phyloP scores from a whole-genome alignment of 2,888 invertebrate genomes.

The Drosophila macrothrix region DNA sequence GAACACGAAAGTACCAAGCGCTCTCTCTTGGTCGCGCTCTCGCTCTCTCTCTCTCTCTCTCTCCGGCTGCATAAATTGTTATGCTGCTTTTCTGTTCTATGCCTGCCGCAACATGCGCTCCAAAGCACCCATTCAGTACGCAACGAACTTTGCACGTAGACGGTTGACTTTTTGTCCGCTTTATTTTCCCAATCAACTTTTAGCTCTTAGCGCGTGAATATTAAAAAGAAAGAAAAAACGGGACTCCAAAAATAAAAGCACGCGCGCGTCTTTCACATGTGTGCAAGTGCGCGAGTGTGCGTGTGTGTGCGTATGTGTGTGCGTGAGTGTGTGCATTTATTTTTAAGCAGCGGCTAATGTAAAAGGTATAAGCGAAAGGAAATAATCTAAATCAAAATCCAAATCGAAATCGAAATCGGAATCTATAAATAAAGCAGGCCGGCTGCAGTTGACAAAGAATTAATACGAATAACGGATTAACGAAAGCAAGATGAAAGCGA shows the following conservation, averaged over 20 bases:
- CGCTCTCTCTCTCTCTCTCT: slow-evolving; percentile 12
- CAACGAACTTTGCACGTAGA: slow-evolving; percentile 74
- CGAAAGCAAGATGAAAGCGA: slow-evolving; percentile 69
- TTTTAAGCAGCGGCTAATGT: slow-evolving; percentile 73
- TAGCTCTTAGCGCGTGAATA: slow-evolving; percentile 49
- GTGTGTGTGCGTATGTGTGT: slow-evolving; percentile 20
- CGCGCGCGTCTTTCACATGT: slow-evolving; percentile 55
- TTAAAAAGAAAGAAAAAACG: slow-evolving; percentile 29
- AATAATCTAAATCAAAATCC: slow-evolving; percentile 45
- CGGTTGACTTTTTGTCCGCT: slow-evolving; percentile 45
- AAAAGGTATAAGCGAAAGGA: slow-evolving; percentile 58
- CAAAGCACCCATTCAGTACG: slow-evolving; percentile 59
- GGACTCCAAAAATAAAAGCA: slow-evolving; percentile 68
- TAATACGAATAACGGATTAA: slow-evolving; percentile 12
- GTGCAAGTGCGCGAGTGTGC: slow-evolving; percentile 13
- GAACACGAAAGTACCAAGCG: slow-evolving; percentile 34
- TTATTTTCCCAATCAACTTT: not conserved
- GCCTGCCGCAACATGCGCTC: slow-evolving; percentile 70
- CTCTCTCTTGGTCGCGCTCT: slow-evolving; percentile 3
- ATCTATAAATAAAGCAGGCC: slow-evolving; percentile 50
- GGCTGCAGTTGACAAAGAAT: slow-evolving; percentile 47
- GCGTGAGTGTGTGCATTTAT: slow-evolving; percentile 61
- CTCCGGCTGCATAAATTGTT: slow-evolving; percentile 45
- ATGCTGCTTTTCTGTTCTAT: slow-evolving; percentile 31
- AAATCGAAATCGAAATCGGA: slow-evolving; percentile 27